Base-by-base conservation (phyloP, 2,888 invertebrate species). In the Athalia rosae region DNA sequence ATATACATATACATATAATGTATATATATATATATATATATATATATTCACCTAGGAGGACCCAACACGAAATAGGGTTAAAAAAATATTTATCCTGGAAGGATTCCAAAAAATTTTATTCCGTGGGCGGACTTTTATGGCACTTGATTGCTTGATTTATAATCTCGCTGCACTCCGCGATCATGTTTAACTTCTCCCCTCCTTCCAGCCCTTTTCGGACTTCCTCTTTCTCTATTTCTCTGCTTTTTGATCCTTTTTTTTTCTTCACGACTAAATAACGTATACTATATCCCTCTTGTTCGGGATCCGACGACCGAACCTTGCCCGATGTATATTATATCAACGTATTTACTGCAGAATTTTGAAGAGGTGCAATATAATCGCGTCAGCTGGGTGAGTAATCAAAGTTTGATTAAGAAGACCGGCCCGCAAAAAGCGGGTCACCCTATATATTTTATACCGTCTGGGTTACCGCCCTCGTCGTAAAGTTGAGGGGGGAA, bases 121-220 rank as follows among this genome's bases (percentile, higher is more conserved):
- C 82, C 82, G 87, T 87, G 83, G 87, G 87, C 81, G 87, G 87
- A 87, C 87, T 82, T 87, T 87, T 87, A 87, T 87, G 79, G 86
- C 84, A 85, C 86, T 86, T 87, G 87, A 87, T 87, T 87, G 84
- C 84, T 83, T 87, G 87, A 87, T 87, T 87, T 87, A 87, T 84
- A 85, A 82, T 84, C 83, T 83, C 83, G 28, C 28, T 28, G 28
- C 28, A 79, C 79, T 76, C 76, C 58, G 79, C 74, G 74, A 74
- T 61, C 28, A 28, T 28, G 28, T 28, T 28, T 28, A 28, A 28
- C 28, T 41, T 74, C 74, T 74, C 61, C 58, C 59, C 43, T 53
- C 53, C n/a, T n/a, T n/a, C 45, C 59, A 45, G 56, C 45, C 13
- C 71, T 43, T 45, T 71, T 45, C 45, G n/a, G 48, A 41, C 58